Conservation (phyloP, 2,888 invertebrate species). For the Bruchidius siliquastri region DNA sequence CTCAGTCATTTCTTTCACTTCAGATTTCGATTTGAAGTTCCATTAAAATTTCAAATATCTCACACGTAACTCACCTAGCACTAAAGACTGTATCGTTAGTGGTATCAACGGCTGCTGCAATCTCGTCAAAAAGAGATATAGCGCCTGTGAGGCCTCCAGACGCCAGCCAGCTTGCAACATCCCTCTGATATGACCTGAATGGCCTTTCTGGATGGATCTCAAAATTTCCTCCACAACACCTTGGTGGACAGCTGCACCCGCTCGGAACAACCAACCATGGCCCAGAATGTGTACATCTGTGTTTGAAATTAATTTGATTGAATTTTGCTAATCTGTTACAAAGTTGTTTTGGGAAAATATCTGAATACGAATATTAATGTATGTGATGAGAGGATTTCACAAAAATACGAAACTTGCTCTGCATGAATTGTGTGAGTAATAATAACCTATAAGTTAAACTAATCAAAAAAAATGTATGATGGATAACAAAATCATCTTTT, state of each 20-base stretch:
- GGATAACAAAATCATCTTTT: too few species aligned
- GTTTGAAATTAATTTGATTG: conserved; percentile 1
- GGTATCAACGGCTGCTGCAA: conserved; percentile 48
- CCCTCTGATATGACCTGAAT: conserved; percentile 23
- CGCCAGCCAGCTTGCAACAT: conserved; percentile 37
- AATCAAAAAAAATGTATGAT: too few species aligned
- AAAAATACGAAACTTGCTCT: too few species aligned
- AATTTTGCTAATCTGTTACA: too few species aligned
- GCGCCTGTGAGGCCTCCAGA: conserved; percentile 47
- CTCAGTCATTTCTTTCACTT: neutral
- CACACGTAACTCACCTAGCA: conserved; percentile 40
- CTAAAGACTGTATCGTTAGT: conserved; percentile 46
- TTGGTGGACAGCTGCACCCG: conserved; percentile 29
- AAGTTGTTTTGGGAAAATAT: too few species aligned
- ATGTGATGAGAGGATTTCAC: too few species aligned
- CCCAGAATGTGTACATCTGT: conserved; percentile 33
- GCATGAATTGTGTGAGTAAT: too few species aligned
- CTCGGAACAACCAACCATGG: conserved; percentile 39
- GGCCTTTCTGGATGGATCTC: conserved; percentile 25
- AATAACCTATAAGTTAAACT: too few species aligned
- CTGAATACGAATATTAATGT: too few species aligned
- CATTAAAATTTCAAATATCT: too few species aligned
- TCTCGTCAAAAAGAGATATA: conserved; percentile 42
- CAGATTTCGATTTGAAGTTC: too few species aligned
- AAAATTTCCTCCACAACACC: conserved; percentile 28